Base-by-base conservation (phyloP, 2,888 invertebrate genomes). In the Dysmachus trigonus region DNA sequence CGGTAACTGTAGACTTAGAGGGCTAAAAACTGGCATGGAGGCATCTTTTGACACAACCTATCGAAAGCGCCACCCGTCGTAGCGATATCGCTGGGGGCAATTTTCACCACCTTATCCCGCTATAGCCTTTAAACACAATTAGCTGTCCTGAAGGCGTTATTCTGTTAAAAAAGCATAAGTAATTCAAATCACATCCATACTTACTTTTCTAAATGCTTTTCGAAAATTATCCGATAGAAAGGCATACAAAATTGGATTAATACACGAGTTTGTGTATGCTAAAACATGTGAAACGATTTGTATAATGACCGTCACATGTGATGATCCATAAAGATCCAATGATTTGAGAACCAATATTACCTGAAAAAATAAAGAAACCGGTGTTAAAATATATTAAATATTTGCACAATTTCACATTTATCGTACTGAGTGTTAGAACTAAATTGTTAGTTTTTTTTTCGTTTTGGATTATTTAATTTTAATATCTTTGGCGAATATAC, bases 211-310 rank as follows among this genome's bases (percentile, higher is more conserved):
- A 91, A 98, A 98, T 30, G 97, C 98, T 90, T 97, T 96, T 89
- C 98, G 94, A 93, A 98, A 98, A 93, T 98, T 98, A 90, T 98
- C 98, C 1, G 98, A 98, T 82, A 98, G 94, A 92, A 98, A 97
- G 3, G 98, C 98, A 93, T 98, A 98, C 81, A 98, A 94, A 89
- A 98, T 96, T 0, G 98, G 98, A 92, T 98, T 98, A 90, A 98
- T 96, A 91, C 98, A 98, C 90, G 97, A 97, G 93, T 98, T 98
- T 93, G 96, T 97, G 93, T 98, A 98, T 22, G 98, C 98, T 87
- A 96, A 92, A 30, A 96, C 96, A 90, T 96, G 96, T 0, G 95
- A 94, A 82, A 95, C 94, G 88, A 96, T 96, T 93, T 96, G 96
- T 33, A 95, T 93, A 87, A 95, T 95, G 89, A 96, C 95, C 83